A percentile compares a stretch with the other conserved stretches of the same genome.
These are phyloP conservation scores for Spea bombifrons DNA, from an alignment of 2,113 vertebrate genomes.

Conservation along the genomic window DNA sequence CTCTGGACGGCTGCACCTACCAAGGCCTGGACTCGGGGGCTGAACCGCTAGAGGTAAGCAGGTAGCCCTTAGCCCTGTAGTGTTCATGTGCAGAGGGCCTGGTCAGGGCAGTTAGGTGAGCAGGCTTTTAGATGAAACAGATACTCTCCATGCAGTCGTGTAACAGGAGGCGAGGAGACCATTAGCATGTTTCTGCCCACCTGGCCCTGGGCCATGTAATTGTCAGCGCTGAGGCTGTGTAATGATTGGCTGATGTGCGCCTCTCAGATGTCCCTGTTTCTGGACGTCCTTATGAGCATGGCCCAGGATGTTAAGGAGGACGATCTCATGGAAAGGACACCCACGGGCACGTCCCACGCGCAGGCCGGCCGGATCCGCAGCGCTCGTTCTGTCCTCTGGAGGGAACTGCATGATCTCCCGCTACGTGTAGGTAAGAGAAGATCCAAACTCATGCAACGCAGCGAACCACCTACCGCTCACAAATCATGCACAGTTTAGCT, in stretches of 20 bases:
- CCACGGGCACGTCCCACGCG: conserved; percentile 51
- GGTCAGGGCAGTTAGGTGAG: too few species aligned
- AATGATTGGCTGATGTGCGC: neutral
- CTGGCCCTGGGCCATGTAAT: too few species aligned
- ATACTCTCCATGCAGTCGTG: too few species aligned
- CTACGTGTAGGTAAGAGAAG: conserved; percentile 74
- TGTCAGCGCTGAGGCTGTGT: neutral
- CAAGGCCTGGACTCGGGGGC: conserved; percentile 92
- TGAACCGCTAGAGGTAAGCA: conserved; percentile 78
- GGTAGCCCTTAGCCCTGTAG: neutral
- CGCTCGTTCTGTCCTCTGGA: conserved; percentile 78
- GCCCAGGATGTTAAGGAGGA: conserved; percentile 69
- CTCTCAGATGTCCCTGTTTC: conserved; percentile 86
- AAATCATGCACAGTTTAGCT: neutral
- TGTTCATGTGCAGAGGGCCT: too few species aligned
- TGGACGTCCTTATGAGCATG: conserved; percentile 87
- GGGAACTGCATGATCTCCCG: conserved; percentile 68
- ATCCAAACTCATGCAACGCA: neutral
- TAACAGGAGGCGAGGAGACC: too few species aligned
- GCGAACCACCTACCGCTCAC: neutral
- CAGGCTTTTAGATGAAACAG: too few species aligned
- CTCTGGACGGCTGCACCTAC: conserved; percentile 92
- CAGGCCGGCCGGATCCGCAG: conserved; percentile 51
- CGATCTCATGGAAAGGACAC: conserved; percentile 67
- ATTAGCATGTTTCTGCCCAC: too few species aligned